These are phyloP conservation scores for Balanococcus diminutus DNA, from an alignment of 2,888 invertebrate genomes.

Conservation along the genomic window DNA sequence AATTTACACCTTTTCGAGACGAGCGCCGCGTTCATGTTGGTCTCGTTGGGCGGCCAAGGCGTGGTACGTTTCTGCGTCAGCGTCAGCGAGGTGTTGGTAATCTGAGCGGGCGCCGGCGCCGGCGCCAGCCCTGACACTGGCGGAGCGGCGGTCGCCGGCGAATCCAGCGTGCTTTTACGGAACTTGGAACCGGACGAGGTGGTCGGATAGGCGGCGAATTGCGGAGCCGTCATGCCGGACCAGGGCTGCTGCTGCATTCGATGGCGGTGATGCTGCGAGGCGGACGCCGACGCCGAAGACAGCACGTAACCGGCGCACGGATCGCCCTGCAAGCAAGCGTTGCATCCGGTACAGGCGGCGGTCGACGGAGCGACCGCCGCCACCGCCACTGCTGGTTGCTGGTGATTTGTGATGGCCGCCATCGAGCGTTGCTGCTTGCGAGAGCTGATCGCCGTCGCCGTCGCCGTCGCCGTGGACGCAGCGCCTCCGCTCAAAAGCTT, in stretches of 20 bases:
- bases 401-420: not conserved
- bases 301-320: not conserved
- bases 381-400: conserved; percentile 48
- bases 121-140: conserved; percentile 56
- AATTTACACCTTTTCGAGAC: not conserved
- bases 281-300: not conserved
- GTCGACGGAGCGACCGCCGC: conserved; percentile 26
- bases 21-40: not conserved
- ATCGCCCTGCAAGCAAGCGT: not conserved
- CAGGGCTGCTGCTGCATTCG: conserved; percentile 38
- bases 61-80: not conserved
- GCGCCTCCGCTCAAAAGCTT: not conserved
- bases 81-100: conserved; percentile 57
- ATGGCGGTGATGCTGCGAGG: not conserved
- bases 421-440: not conserved
- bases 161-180: conserved; percentile 63
- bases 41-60: not conserved
- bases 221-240: conserved; percentile 33
- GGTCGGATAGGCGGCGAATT: conserved; percentile 24
- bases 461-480: not conserved
- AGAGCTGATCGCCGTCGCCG: not conserved
- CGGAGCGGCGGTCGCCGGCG: conserved; percentile 56
- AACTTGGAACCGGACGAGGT: conserved; percentile 57
- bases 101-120: conserved; percentile 56
- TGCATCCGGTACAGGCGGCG: not conserved